Conservation (phyloP, 1,140 invertebrate species). For the Yoshiicerus persimilis region DNA sequence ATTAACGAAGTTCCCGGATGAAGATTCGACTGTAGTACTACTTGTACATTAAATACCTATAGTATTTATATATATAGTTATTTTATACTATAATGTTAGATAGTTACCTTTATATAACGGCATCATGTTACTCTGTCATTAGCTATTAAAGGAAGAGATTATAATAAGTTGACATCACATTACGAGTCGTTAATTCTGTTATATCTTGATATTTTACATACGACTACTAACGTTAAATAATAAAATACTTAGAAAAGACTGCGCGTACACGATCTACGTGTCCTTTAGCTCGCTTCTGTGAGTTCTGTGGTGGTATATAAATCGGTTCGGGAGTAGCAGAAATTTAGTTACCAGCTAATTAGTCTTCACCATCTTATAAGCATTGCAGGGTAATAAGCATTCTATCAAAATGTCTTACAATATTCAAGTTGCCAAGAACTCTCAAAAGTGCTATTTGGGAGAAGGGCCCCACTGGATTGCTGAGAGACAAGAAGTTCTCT, state of each 20-base stretch:
- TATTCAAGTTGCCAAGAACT: not conserved
- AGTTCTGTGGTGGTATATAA: not conserved
- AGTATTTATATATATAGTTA: too few relatives aligned
- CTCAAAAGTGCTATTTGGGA: conserved; percentile 34
- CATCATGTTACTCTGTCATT: not conserved
- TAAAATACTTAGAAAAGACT: too few relatives aligned
- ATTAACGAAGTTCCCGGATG: too few relatives aligned
- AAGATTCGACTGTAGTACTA: too few relatives aligned
- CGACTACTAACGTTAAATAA: too few relatives aligned
- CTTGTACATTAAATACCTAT: too few relatives aligned
- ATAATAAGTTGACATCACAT: not conserved
- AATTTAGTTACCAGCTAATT: not conserved
- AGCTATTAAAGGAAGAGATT: not conserved
- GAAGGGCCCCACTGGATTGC: conserved; percentile 58
- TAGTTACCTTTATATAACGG: not conserved
- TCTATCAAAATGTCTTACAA: not conserved
- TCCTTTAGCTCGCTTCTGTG: too few relatives aligned
- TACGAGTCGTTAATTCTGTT: not conserved
- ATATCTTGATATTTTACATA: too few relatives aligned
- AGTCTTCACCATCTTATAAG: not conserved
- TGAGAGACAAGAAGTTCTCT: conserved; percentile 51
- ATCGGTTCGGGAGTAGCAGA: not conserved
- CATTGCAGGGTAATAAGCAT: not conserved
- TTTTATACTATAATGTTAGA: not conserved
- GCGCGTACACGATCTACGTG: not conserved